A percentile compares a stretch with the other conserved stretches of the same genome.
phyloP scores from a whole-genome alignment of 2,888 invertebrate genomes.

The Drosophila buzzatii region DNA sequence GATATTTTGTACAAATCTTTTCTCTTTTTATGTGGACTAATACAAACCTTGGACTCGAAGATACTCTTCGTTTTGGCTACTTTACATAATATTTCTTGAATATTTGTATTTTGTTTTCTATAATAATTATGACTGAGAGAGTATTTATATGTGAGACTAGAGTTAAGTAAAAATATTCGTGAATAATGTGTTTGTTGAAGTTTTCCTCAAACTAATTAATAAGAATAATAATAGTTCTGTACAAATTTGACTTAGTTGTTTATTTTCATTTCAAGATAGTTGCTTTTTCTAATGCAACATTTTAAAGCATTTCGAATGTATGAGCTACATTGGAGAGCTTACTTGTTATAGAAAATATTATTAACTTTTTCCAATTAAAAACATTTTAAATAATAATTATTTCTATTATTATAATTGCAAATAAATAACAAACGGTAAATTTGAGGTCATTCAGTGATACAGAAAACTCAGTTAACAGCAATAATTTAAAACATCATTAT shows the following conservation, averaged over 20 bases:
- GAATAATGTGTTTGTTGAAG: too few species aligned
- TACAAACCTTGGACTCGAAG: background rate
- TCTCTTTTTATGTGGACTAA: background rate
- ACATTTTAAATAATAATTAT: background rate
- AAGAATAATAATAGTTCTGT: background rate
- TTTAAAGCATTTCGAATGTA: background rate
- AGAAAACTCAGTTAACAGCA: background rate
- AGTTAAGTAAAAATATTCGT: too few species aligned
- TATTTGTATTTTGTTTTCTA: background rate
- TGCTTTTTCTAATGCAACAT: background rate
- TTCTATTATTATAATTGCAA: background rate
- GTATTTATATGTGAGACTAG: too few species aligned
- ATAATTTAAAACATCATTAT: background rate
- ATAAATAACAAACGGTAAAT: conserved; percentile 2
- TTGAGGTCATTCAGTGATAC: background rate
- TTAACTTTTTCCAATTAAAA: background rate
- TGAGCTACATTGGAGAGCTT: background rate
- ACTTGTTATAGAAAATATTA: background rate
- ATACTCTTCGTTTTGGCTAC: too few species aligned
- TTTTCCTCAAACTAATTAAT: background rate
- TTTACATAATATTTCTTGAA: background rate
- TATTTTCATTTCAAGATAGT: background rate
- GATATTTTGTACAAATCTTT: background rate
- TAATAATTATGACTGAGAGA: background rate
- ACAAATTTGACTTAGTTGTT: background rate